Base-by-base conservation (phyloP, 2,888 invertebrate genomes). In the Drosophila mulleri region DNA sequence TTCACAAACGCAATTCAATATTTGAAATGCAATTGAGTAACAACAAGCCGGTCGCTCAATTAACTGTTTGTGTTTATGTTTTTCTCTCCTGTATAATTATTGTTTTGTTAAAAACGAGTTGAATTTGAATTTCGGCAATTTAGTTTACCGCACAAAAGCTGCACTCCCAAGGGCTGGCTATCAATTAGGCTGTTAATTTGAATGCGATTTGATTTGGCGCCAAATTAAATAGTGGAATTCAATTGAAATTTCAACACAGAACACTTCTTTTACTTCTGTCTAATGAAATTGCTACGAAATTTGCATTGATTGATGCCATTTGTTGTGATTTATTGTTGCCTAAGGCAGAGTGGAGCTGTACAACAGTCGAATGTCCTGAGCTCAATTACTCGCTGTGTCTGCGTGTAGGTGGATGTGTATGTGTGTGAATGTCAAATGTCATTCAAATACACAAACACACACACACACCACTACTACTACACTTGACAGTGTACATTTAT, bases 301-400 rank as follows among this genome's bases (percentile, higher is more conserved):
- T 87, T 89, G 81, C 87, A 86, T 84, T 88, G 84, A 85, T 89
- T 89, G 87, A 85, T 84, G 82, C 59, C 62, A 54, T 74, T 89
- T n/a, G n/a, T 67, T 68, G 76, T 85, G 87, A 85, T 87, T 84
- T 84, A 86, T 84, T 78, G 88, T 75, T 75, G 71, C 65, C 72
- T 72, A 54, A 75, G 78, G 65, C 75, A 70, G 67, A 74, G 70
- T 77, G 47, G 56, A 63, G 47, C 70, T 69, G 54, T 74, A 80
- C 78, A 72, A 72, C 61, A 59, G 65, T 35, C 77, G 47, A 71
- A 56, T 39, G 47, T 62, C 58, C 68, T 58, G 35, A 20, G 62
- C 60, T 79, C 75, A 83, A 85, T 83, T 82, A 88, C 73, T 66
- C 69, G 56, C 60, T 62, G 45, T 63, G 73, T 53, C 53, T 47